A percentile compares a stretch with the other conserved stretches of the same genome.
Evolutionary conservation across 2,888 invertebrate species (phyloP).

Genomic region (Lumbricus terrestris): DNA sequence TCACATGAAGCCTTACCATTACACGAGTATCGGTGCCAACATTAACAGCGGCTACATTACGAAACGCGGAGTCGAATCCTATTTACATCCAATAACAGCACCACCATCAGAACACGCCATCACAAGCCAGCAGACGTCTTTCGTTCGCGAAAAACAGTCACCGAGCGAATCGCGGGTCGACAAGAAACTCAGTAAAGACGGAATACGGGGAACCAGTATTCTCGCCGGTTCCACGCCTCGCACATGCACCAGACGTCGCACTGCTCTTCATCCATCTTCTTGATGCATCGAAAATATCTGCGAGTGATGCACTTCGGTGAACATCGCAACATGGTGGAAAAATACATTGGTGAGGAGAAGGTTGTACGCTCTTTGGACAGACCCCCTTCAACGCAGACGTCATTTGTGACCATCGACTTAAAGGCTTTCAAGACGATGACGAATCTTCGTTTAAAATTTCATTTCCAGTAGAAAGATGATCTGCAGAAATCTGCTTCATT

Average conservation of each 20-base stretch:
- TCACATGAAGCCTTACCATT: neutral
- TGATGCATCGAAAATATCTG: neutral
- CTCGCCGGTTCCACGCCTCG: neutral
- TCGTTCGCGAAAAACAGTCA: neutral
- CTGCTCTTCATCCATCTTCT: neutral
- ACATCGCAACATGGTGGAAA: neutral
- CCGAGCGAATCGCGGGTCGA: neutral
- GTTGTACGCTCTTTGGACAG: neutral
- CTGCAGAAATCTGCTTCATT: neutral
- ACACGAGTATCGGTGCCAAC: neutral
- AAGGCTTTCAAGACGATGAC: neutral
- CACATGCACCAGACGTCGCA: neutral
- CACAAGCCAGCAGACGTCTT: neutral
- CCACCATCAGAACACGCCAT: neutral
- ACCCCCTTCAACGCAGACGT: neutral
- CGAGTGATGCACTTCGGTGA: neutral
- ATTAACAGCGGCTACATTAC: neutral
- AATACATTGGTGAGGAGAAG: neutral
- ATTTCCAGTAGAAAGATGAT: neutral
- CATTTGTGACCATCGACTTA: neutral
- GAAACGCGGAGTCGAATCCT: neutral
- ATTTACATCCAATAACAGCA: neutral
- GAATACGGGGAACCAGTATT: neutral
- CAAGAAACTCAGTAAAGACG: neutral
- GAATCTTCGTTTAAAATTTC: neutral